Evolutionary conservation across 2,113 vertebrate species (phyloP), one percentile per base, ranked within the genome.

Genomic region (Odocoileus virginianus): DNA sequence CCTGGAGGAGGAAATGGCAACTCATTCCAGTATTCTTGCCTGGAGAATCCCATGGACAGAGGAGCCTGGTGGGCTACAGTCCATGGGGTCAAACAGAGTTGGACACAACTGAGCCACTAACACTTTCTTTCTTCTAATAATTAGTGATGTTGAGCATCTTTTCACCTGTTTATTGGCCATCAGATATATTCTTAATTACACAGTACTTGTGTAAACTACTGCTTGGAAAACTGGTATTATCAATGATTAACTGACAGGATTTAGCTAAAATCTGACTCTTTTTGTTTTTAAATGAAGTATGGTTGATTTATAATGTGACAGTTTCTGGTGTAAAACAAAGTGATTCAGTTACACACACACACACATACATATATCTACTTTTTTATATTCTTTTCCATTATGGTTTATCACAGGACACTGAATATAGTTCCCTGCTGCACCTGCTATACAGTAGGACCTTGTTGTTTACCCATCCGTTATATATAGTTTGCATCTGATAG

Each of bases 211-310:
- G n/a, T 36, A 91, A 45, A 81, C 61, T 28, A 78, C 28, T 93
- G 15, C 28, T 90, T 92, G 27, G 58, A 97, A 76, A 92, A 67
- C 27, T 86, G 58, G 27, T 86, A 50, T 92, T 92, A 81, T 85
- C 43, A 96, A 74, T 54, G 58, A 81, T 17, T 61, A 76, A 52
- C 23, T 52, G 19, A 74, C 27, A 96, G 30, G 23, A 81, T 89
- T 95, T 79, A 86, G 25, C 92, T 87, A 64, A 89, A 89, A 74
- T 17, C 14, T 54, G 50, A 82, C 33, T 52, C 16, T 52, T 64
- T 25, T 60, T 64, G 40, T 52, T 81, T 81, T 52, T 6, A 81
- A 81, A 21, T 13, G 17, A 52, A 52, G 17, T 52, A 52, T 12
- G 33, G 78, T 81, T 81, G 78, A 81, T 81, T 33, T 81, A 81